A percentile compares a stretch with the other conserved stretches of the same genome.
Evolutionary conservation across 2,888 invertebrate genomes (phyloP).

Genomic region (Criorhina ranunculi): DNA sequence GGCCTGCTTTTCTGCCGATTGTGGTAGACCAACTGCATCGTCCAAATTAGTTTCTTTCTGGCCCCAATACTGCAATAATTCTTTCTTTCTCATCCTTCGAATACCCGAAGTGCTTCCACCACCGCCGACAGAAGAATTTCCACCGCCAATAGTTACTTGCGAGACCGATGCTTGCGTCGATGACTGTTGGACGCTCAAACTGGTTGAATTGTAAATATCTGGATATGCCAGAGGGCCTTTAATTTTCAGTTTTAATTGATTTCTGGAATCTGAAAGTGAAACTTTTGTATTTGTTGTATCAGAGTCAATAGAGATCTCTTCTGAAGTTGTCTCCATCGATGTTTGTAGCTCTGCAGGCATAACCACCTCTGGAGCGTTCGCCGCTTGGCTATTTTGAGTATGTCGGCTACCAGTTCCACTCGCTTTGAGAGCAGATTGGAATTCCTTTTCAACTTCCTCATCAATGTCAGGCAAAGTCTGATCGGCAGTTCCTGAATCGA

Average conservation of each 20-base stretch:
- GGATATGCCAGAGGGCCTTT: slow-evolving; percentile 93
- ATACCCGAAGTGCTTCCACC: slow-evolving; percentile 88
- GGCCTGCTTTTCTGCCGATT: slow-evolving; percentile 82
- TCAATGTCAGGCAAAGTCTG: slow-evolving; percentile 90
- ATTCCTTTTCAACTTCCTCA: slow-evolving; percentile 91
- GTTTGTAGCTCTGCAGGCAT: slow-evolving; percentile 81
- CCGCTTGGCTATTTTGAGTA: slow-evolving; percentile 74
- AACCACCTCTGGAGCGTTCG: slow-evolving; percentile 79
- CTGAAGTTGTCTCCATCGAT: slow-evolving; percentile 84
- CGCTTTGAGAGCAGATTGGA: slow-evolving; percentile 88
- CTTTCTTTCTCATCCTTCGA: slow-evolving; percentile 95
- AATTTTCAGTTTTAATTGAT: slow-evolving; percentile 95
- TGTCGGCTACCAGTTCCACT: slow-evolving; percentile 84
- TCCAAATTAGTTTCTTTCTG: slow-evolving; percentile 93
- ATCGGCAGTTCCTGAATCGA: slow-evolving; percentile 89
- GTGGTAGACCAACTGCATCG: slow-evolving; percentile 86
- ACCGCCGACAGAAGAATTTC: slow-evolving; percentile 74
- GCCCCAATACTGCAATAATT: slow-evolving; percentile 92
- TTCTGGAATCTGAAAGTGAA: slow-evolving; percentile 91
- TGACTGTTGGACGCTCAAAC: slow-evolving; percentile 79
- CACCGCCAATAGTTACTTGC: slow-evolving; percentile 77
- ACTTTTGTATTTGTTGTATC: slow-evolving; percentile 88
- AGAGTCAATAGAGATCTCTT: slow-evolving; percentile 84
- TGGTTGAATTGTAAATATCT: slow-evolving; percentile 89
- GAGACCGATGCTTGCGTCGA: slow-evolving; percentile 79